These are phyloP conservation scores for Aphidoletes aphidimyza DNA, from an alignment of 2,888 invertebrate genomes.

Conservation along the genomic window DNA sequence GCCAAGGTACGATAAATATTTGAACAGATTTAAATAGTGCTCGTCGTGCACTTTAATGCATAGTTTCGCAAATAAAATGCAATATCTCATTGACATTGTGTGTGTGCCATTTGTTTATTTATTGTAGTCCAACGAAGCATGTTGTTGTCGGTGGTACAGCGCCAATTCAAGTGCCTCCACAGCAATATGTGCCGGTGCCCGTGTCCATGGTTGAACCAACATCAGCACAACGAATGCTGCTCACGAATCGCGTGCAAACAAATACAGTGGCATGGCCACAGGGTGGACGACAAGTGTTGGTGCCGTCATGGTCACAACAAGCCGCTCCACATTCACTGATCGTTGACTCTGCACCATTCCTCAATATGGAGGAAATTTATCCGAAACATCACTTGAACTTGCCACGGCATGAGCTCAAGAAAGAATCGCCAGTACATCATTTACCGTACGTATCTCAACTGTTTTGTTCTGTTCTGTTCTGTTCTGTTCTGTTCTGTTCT, in stretches of 20 bases:
- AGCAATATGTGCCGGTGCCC: constrained; percentile 80
- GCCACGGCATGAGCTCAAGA: constrained; percentile 70
- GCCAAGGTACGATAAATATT: constrained; percentile 68
- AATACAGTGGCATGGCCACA: constrained; percentile 67
- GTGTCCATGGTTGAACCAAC: constrained; percentile 93
- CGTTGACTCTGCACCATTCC: constrained; percentile 79
- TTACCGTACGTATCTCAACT: constrained; percentile 62
- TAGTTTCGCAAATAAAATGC: too few species aligned
- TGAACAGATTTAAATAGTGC: not conserved
- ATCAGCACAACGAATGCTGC: constrained; percentile 81
- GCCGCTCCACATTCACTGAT: constrained; percentile 77
- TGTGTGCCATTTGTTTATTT: not conserved
- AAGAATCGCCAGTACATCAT: constrained; percentile 69
- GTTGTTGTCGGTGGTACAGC: constrained; percentile 69
- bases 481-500: not conserved
- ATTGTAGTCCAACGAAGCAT: constrained; percentile 67
- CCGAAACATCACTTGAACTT: constrained; percentile 73
- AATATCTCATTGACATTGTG: not conserved
- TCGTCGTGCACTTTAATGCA: too few species aligned
- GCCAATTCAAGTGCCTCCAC: constrained; percentile 74
- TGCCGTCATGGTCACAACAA: constrained; percentile 86
- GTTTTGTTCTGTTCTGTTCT: not conserved
- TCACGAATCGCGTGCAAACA: constrained; percentile 70
- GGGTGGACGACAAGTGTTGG: constrained; percentile 78
- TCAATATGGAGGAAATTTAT: constrained; percentile 72